These are phyloP conservation scores for Stenchaetothrips biformis DNA, from an alignment of 2,888 invertebrate species.

Conservation along the genomic window DNA sequence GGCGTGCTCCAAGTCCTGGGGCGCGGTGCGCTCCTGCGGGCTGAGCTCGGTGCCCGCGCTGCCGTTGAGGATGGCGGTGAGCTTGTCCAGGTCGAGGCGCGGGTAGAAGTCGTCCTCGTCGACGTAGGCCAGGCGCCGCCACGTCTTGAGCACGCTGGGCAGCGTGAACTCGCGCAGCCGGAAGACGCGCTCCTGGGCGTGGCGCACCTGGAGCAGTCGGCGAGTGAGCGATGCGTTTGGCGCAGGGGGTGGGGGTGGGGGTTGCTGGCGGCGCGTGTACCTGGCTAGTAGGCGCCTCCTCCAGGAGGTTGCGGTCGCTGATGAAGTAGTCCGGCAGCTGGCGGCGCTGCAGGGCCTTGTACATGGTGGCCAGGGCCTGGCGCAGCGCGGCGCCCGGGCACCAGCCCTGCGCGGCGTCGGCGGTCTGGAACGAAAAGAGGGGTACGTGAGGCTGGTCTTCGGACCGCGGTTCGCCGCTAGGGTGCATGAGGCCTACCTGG, in stretches of 20 bases:
- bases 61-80: constrained; percentile 39
- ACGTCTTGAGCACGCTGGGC: constrained; percentile 38
- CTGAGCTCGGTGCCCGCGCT: not conserved
- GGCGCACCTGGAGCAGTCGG: not conserved
- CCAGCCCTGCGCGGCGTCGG: not conserved
- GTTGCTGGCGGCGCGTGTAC: constrained; percentile 14
- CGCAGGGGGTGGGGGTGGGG: no score
- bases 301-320: constrained; percentile 40
- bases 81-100: constrained; percentile 36
- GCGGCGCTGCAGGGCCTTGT: constrained; percentile 38
- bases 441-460: not conserved
- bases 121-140: constrained; percentile 38
- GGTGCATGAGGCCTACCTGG: not conserved
- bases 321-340: constrained; percentile 42
- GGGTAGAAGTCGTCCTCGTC: constrained; percentile 38
- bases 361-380: constrained; percentile 37
- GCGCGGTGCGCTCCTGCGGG: not conserved
- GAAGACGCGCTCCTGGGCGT: constrained; percentile 39
- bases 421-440: not conserved
- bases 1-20: not conserved
- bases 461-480: not conserved
- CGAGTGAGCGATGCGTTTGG: not conserved
- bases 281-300: constrained; percentile 38
- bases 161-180: constrained; percentile 40
- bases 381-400: constrained; percentile 38